These are phyloP conservation scores for Henricia sp. DNA, from an alignment of 53 echinoderm and acorn worm species.

Conservation along the genomic window DNA sequence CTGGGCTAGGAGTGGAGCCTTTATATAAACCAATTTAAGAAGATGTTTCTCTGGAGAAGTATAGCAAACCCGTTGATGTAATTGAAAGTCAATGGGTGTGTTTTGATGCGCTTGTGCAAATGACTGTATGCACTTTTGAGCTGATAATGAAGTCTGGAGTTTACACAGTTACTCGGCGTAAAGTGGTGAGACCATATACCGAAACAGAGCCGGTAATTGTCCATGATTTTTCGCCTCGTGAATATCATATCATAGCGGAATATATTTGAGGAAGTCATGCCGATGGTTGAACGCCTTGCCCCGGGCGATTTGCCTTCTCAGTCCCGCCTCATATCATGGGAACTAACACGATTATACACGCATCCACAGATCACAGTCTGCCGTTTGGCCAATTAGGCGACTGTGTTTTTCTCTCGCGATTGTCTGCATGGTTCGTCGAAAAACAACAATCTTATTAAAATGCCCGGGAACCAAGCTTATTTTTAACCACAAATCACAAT, in stretches of 20 bases:
- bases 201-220: conserved; percentile 22
- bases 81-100: conserved; percentile 35
- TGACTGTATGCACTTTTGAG: conserved; percentile 45
- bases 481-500: no score
- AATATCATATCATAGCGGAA: conserved; percentile 2
- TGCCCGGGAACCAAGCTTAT: no score
- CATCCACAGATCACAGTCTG: background rate
- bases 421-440: background rate
- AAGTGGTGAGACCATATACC: conserved; percentile 27
- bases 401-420: background rate
- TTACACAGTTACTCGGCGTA: conserved; percentile 15
- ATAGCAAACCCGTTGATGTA: conserved; percentile 1
- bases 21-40: no score
- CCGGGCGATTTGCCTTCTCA: conserved; percentile 10
- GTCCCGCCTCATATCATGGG: conserved; percentile 16
- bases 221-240: background rate
- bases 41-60: no score
- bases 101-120: no score
- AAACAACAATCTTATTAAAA: no score
- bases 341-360: conserved; percentile 37
- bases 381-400: background rate
- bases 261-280: background rate
- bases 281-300: background rate
- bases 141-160: conserved; percentile 27
- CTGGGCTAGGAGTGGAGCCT: no score